These are phyloP conservation scores for Chesias legatella DNA, from an alignment of 2,888 invertebrate species.

Conservation along the genomic window DNA sequence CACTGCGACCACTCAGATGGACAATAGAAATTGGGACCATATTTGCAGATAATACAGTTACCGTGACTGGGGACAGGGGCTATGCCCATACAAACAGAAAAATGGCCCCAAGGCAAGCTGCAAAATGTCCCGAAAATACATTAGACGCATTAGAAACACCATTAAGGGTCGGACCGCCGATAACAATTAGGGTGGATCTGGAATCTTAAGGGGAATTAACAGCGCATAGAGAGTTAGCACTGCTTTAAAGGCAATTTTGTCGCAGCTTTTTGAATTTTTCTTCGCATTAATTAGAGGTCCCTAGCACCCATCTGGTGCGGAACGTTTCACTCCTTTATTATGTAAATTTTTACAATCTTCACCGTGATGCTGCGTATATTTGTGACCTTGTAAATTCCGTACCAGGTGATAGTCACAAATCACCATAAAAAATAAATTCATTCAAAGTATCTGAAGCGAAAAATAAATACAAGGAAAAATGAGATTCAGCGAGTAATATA, in stretches of 20 bases:
- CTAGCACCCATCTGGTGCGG: slow-evolving; percentile 9
- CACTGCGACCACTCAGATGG: slow-evolving; percentile 56
- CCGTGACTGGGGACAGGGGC: slow-evolving; percentile 57
- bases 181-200: slow-evolving; percentile 78
- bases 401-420: slow-evolving; percentile 27
- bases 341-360: slow-evolving; percentile 7
- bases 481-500: slow-evolving; percentile 60
- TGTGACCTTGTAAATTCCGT: slow-evolving; percentile 14
- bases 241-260: slow-evolving; percentile 52
- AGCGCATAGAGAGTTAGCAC: slow-evolving; percentile 62
- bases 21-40: slow-evolving; percentile 78
- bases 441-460: slow-evolving; percentile 55
- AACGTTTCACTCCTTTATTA: slow-evolving; percentile 14
- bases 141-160: slow-evolving; percentile 78
- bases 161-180: slow-evolving; percentile 72
- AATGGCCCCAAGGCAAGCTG: slow-evolving; percentile 75
- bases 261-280: slow-evolving; percentile 21
- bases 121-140: slow-evolving; percentile 79
- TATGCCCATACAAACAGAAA: slow-evolving; percentile 72
- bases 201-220: slow-evolving; percentile 75
- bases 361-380: slow-evolving; percentile 6
- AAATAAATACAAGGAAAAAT: slow-evolving; percentile 65
- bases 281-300: slow-evolving; percentile 21
- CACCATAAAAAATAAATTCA: slow-evolving; percentile 57
- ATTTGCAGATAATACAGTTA: slow-evolving; percentile 78